A percentile compares a stretch with the other conserved stretches of the same genome.
Evolutionary conservation across 2,888 invertebrate genomes (phyloP).

Genomic region (Mystacides longicornis): DNA sequence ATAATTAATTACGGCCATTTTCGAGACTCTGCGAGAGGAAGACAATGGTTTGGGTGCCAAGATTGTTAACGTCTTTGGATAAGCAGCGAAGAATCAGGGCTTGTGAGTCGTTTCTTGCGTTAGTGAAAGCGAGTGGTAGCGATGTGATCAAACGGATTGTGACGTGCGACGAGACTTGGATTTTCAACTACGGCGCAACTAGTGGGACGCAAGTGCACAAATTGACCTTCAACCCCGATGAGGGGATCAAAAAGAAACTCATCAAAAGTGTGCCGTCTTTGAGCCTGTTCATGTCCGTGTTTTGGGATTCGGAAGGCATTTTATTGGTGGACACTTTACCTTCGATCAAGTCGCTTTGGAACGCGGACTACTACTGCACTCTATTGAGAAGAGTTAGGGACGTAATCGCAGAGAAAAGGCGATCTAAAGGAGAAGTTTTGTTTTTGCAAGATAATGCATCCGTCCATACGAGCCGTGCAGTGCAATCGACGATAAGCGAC

Average conservation of each 20-base stretch:
- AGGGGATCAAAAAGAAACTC: neutral
- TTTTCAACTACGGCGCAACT: neutral
- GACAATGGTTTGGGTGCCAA: neutral
- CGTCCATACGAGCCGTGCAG: neutral
- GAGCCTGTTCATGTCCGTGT: neutral
- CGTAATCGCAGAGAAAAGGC: neutral
- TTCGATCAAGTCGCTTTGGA: neutral
- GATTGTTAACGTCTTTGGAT: neutral
- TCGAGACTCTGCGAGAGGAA: neutral
- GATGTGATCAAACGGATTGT: neutral
- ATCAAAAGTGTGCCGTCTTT: neutral
- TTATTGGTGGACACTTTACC: neutral
- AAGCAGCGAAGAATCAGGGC: neutral
- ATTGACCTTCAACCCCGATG: neutral
- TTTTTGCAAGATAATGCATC: conserved; percentile 1
- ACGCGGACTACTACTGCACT: neutral
- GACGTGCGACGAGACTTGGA: neutral
- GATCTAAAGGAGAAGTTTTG: neutral
- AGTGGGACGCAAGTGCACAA: neutral
- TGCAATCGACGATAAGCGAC: neutral
- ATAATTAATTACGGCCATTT: neutral
- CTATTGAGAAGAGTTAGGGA: neutral
- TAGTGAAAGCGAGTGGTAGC: neutral
- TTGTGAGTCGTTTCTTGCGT: neutral
- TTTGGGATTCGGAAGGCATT: neutral